phyloP scores from a whole-genome alignment of 1,140 invertebrate species.

The Saccostrea cuccullata region DNA sequence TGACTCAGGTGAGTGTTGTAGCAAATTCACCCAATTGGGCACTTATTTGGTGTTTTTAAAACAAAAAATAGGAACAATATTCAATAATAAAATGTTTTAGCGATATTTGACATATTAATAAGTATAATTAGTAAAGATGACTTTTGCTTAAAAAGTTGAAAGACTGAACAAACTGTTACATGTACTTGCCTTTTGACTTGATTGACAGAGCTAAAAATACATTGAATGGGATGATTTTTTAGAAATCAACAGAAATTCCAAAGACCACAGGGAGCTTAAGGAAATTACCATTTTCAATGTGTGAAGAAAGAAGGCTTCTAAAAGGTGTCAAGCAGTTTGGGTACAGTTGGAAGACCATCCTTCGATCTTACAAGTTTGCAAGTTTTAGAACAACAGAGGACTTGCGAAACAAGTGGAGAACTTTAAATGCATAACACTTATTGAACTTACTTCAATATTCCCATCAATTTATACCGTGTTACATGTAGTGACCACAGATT shows the following conservation, averaged over 20 bases:
- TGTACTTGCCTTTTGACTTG: too few relatives aligned
- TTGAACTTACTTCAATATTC: background rate
- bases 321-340: constrained; percentile 67
- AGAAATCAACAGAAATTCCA: background rate
- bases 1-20: background rate
- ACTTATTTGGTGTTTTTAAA: background rate
- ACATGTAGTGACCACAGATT: background rate
- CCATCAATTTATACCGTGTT: background rate
- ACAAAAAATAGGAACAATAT: background rate
- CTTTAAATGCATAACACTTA: constrained; percentile 55
- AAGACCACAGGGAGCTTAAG: background rate
- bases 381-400: constrained; percentile 65
- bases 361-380: constrained; percentile 62
- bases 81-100: background rate
- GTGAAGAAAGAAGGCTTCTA: constrained; percentile 68
- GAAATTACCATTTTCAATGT: constrained; percentile 69
- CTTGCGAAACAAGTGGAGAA: constrained; percentile 69
- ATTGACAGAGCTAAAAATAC: background rate
- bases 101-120: background rate
- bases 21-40: too few relatives aligned
- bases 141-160: too few relatives aligned
- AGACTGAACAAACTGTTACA: too few relatives aligned
- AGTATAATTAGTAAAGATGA: background rate
- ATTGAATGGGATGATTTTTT: background rate
- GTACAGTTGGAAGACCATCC: constrained; percentile 72